A percentile compares a stretch with the other conserved stretches of the same genome.
Evolutionary conservation across 2,113 vertebrate genomes (phyloP).

Genomic region (Xyrauchen texanus): DNA sequence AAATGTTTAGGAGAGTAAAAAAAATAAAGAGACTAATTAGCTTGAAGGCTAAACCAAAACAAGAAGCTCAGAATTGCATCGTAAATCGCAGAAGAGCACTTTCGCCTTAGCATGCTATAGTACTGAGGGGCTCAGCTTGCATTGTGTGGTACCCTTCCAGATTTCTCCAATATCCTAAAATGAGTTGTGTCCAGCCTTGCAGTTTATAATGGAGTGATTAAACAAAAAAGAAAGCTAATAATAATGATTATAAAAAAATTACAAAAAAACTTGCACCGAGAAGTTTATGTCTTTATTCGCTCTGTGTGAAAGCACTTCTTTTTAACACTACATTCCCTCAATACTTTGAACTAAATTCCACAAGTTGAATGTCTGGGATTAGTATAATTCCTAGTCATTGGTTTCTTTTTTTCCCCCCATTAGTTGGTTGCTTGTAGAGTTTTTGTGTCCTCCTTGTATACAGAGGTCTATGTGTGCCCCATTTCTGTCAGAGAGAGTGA

Average conservation of each 20-base stretch:
- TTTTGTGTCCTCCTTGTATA: no score
- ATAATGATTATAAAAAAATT: not conserved
- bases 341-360: not conserved
- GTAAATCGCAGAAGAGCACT: constrained; percentile 25
- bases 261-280: no score
- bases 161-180: constrained; percentile 23
- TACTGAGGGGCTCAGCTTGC: constrained; percentile 32
- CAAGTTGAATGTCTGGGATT: not conserved
- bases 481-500: not conserved
- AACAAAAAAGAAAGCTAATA: not conserved
- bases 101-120: constrained; percentile 30
- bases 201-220: constrained; percentile 71
- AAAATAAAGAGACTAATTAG: not conserved
- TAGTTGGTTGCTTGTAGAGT: no score
- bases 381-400: not conserved
- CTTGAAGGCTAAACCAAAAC: constrained; percentile 22
- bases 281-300: not conserved
- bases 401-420: not conserved
- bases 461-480: not conserved
- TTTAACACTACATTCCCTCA: constrained; percentile 9
- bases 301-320: constrained; percentile 41
- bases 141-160: constrained; percentile 4
- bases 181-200: constrained; percentile 15
- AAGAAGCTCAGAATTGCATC: not conserved
- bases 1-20: not conserved